Conservation (phyloP, 2,888 invertebrate species). For the Pseudanteris insignis region DNA sequence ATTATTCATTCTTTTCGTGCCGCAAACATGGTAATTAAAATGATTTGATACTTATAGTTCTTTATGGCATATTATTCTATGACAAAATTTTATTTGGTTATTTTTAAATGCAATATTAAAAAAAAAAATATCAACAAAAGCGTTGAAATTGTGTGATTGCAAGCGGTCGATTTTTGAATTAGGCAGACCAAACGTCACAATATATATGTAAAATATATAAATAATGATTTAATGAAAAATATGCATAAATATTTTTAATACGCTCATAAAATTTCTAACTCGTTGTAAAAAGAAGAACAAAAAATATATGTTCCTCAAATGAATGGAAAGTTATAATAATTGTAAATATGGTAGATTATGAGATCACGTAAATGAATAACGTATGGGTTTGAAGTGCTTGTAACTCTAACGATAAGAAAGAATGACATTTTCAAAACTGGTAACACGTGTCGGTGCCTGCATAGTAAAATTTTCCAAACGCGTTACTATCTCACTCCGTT, state of each 20-base stretch:
- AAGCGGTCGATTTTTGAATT: no score
- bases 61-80: no score
- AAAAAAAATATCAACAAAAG: no score
- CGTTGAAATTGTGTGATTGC: no score
- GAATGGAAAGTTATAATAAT: not conserved
- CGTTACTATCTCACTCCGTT: no score
- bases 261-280: conserved; percentile 1
- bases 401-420: not conserved
- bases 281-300: conserved; percentile 6
- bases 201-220: conserved; percentile 7
- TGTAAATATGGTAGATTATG: conserved; percentile 4
- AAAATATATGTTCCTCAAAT: conserved; percentile 9
- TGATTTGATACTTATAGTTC: no score
- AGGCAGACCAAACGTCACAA: no score
- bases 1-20: no score
- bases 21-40: no score
- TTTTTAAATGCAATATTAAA: no score
- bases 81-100: no score
- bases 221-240: not conserved
- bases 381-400: not conserved
- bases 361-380: not conserved
- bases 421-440: conserved; percentile 36
- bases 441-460: conserved; percentile 61
- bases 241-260: conserved; percentile 7
- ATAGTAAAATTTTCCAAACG: conserved; percentile 48